phyloP scores from a whole-genome alignment of 2,888 invertebrate genomes.

The Pandemis heparana region DNA sequence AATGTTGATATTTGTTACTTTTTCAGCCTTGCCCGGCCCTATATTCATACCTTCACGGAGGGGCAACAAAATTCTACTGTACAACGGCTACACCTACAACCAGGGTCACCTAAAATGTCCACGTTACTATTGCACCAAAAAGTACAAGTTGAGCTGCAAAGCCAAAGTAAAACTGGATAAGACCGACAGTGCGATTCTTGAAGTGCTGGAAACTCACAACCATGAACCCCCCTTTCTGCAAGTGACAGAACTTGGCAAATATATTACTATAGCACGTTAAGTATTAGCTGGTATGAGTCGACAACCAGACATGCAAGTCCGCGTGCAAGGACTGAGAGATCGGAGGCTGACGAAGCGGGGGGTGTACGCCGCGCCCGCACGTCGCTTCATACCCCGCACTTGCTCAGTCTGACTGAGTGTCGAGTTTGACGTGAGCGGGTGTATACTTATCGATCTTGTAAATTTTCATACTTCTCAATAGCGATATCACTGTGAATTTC shows the following conservation, averaged over 20 bases:
- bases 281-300: not conserved
- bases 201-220: slow-evolving; percentile 7
- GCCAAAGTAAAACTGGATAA: slow-evolving; percentile 19
- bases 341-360: too few species aligned
- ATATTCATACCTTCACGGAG: slow-evolving; percentile 20
- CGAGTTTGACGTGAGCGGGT: too few species aligned
- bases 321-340: too few species aligned
- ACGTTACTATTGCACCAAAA: slow-evolving; percentile 22
- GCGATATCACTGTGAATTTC: too few species aligned
- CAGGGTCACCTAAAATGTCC: not conserved
- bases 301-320: too few species aligned
- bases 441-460: too few species aligned
- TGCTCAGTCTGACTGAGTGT: too few species aligned
- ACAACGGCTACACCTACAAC: slow-evolving; percentile 22
- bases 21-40: slow-evolving; percentile 16
- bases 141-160: slow-evolving; percentile 17
- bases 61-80: slow-evolving; percentile 15
- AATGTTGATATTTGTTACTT: slow-evolving; percentile 1
- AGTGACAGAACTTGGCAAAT: slow-evolving; percentile 1
- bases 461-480: too few species aligned
- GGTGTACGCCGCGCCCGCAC: too few species aligned
- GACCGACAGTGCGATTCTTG: not conserved
- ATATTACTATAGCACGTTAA: not conserved
- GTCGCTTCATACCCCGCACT: too few species aligned
- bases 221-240: slow-evolving; percentile 4